These are phyloP conservation scores for Drosophila limbata DNA, from an alignment of 2,888 invertebrate species.

Conservation along the genomic window DNA sequence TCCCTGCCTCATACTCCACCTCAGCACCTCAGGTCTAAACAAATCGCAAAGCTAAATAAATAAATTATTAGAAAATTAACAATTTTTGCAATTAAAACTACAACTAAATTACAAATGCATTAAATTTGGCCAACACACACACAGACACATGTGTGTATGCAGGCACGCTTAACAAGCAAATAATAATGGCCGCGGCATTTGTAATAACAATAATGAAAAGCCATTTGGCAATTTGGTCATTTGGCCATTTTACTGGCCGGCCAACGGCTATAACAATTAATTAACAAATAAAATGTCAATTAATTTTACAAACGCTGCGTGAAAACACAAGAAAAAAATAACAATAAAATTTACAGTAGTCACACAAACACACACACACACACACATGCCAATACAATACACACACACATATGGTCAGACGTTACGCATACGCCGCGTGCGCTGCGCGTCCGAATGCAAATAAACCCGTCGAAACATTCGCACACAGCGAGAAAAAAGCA, in stretches of 20 bases:
- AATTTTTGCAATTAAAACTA: slow-evolving; percentile 78
- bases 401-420: slow-evolving; percentile 13
- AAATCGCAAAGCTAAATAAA: slow-evolving; percentile 50
- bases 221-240: slow-evolving; percentile 68
- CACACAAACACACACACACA: slow-evolving; percentile 27
- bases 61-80: slow-evolving; percentile 77
- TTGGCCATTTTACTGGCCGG: slow-evolving; percentile 39
- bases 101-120: slow-evolving; percentile 82
- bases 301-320: slow-evolving; percentile 82
- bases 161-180: slow-evolving; percentile 68
- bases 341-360: slow-evolving; percentile 78
- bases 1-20: neutral
- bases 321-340: slow-evolving; percentile 68
- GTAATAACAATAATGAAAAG: slow-evolving; percentile 80
- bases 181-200: slow-evolving; percentile 77
- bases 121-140: slow-evolving; percentile 59
- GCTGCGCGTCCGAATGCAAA: slow-evolving; percentile 38
- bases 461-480: slow-evolving; percentile 37
- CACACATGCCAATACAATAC: neutral
- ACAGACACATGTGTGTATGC: slow-evolving; percentile 15
- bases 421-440: slow-evolving; percentile 56
- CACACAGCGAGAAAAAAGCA: slow-evolving; percentile 32
- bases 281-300: slow-evolving; percentile 85
- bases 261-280: slow-evolving; percentile 82
- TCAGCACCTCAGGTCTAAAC: neutral